A percentile compares a stretch with the other conserved stretches of the same genome.
Evolutionary conservation across 2,113 vertebrate genomes (phyloP).

Genomic region (Okapia johnstoni): DNA sequence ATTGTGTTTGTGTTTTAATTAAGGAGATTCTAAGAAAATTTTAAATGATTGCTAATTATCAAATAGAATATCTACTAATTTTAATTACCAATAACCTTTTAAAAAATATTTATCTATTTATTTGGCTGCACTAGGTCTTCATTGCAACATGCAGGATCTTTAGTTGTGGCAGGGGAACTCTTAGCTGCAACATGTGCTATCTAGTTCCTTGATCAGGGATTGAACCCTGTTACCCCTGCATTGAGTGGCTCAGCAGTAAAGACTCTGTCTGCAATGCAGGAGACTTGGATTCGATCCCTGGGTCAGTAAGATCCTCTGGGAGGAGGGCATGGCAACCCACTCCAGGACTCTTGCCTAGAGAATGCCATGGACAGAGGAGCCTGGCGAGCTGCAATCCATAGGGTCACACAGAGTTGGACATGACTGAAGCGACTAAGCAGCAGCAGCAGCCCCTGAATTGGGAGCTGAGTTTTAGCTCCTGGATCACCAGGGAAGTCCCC

Average conservation of each 20-base stretch:
- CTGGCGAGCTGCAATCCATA: rapidly evolving
- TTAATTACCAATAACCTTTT: background rate
- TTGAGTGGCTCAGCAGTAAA: background rate
- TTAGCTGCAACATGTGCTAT: background rate
- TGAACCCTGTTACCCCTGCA: rapidly evolving
- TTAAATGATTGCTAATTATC: background rate
- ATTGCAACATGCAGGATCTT: background rate
- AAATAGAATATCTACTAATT: background rate
- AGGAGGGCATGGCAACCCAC: background rate
- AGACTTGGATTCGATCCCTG: background rate
- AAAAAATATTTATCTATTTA: background rate
- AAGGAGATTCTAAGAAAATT: background rate
- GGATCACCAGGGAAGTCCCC: background rate
- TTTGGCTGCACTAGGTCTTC: background rate
- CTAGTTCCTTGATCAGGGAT: background rate
- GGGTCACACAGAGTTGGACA: background rate
- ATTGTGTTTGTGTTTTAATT: background rate
- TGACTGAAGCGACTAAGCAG: background rate
- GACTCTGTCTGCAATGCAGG: background rate
- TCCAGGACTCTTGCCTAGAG: background rate
- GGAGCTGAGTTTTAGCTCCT: background rate
- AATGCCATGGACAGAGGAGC: background rate
- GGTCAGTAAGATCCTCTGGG: background rate
- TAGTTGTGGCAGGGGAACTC: background rate
- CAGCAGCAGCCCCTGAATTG: background rate